Conservation (phyloP, 2,113 vertebrate genomes). For the Aldabrachelys gigantea region DNA sequence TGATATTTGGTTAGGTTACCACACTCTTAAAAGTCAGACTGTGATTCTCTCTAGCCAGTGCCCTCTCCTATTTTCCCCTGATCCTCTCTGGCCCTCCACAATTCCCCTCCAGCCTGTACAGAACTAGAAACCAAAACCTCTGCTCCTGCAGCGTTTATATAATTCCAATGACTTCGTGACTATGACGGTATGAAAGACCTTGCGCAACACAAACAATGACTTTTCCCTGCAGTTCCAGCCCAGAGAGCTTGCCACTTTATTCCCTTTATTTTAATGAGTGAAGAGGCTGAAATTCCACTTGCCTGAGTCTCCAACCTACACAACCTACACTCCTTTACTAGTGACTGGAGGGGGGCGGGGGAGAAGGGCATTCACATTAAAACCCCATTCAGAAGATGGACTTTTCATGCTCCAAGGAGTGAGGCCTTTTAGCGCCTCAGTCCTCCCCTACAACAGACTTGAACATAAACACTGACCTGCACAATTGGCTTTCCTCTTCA, state of each 20-base stretch:
- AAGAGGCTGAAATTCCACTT: constrained; percentile 25
- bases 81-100: neutral
- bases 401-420: no score
- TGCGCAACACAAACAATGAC: constrained; percentile 45
- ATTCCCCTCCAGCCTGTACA: constrained; percentile 28
- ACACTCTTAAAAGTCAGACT: neutral
- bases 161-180: constrained; percentile 39
- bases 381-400: neutral
- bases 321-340: constrained; percentile 20
- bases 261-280: neutral
- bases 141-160: constrained; percentile 17
- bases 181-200: constrained; percentile 37
- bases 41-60: neutral
- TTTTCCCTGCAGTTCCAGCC: constrained; percentile 37
- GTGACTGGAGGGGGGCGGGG: neutral
- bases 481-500: neutral
- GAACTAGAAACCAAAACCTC: constrained; percentile 35
- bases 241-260: constrained; percentile 43
- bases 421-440: neutral
- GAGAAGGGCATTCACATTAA: neutral
- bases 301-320: neutral
- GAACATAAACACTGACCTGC: accelerated
- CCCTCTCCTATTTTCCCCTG: neutral
- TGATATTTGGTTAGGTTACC: neutral
- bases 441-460: neutral